Percentiles rank a stretch among this genome's conserved stretches.
Evolutionary conservation across 2,797 vertebrate species (phyloP).

Genomic region (Microhierax caerulescens): DNA sequence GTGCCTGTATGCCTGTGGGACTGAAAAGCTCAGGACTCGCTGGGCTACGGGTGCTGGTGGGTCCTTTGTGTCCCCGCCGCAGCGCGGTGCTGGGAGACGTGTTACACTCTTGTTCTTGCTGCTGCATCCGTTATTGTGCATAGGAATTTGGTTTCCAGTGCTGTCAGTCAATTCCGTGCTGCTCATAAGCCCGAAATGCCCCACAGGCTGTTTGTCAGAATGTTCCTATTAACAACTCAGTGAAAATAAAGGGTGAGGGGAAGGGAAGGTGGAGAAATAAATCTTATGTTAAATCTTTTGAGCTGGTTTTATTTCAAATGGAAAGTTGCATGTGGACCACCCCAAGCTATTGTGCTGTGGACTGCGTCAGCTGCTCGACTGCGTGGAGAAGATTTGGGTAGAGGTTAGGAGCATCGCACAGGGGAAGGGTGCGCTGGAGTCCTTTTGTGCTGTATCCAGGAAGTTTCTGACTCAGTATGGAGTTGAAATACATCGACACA

Average conservation of each 20-base stretch:
- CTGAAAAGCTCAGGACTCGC: background rate
- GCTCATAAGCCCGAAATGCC: slow-evolving; percentile 21
- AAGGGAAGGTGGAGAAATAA: slow-evolving; percentile 65
- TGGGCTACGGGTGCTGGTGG: background rate
- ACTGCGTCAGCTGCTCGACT: background rate
- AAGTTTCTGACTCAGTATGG: slow-evolving; percentile 6
- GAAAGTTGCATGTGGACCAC: slow-evolving; percentile 51
- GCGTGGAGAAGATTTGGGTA: slow-evolving; percentile 1
- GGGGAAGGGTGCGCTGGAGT: slow-evolving; percentile 24
- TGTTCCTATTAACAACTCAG: slow-evolving; percentile 57
- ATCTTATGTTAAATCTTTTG: slow-evolving; percentile 48
- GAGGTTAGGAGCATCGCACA: slow-evolving; percentile 33
- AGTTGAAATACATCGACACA: slow-evolving; percentile 32
- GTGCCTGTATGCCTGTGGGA: background rate
- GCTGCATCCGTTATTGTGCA: background rate
- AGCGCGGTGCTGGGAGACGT: background rate
- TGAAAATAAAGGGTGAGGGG: slow-evolving; percentile 54
- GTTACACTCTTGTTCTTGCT: background rate
- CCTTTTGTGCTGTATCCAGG: slow-evolving; percentile 20
- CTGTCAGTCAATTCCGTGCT: slow-evolving; percentile 26
- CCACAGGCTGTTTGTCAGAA: slow-evolving; percentile 53
- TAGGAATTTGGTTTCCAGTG: background rate
- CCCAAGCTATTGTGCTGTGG: slow-evolving; percentile 61
- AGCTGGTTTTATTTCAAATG: slow-evolving; percentile 49
- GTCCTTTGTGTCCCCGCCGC: background rate